Base-by-base conservation (phyloP, 2,888 invertebrate species). In the Thera obeliscata region DNA sequence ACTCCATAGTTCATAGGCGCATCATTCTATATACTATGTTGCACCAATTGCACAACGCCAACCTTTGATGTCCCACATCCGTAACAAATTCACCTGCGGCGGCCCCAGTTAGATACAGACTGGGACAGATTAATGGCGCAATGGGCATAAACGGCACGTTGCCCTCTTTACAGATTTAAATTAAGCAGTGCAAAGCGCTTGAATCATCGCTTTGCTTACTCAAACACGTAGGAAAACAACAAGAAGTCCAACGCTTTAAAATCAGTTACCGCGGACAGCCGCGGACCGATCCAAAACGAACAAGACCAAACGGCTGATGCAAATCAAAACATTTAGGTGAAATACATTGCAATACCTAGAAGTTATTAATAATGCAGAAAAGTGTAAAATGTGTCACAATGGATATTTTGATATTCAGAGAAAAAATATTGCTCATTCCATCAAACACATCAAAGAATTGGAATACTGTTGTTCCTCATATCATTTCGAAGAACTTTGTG, bases 121-220 rank as follows among this genome's bases (percentile, higher is more conserved):
- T 65, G 59, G 66, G 11, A 64, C 61, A 67, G 58, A 69, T 64
- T 67, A 67, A 69, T 73, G 69, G 63, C 66, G 72, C 72, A 74
- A 70, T 71, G 60, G 62, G 64, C 66, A 72, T 72, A 69, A 76
- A 76, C 72, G 71, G 74, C 73, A 61, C 78, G 74, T 79, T 82
- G 79, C 79, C 81, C 76, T 76, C 78, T 78, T 79, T 78, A 75
- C 78, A 72, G 75, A 79, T 78, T 82, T 74, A 82, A 84, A 86
- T 83, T 84, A 84, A 82, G 79, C 79, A 71, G 72, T 63, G 75
- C 72, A 70, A 77, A 79, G 71, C 78, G 84, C 81, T 82, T 81
- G 81, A 77, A 78, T 74, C 75, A 73, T 74, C 75, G 84, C 82
- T 88, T 12, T 86, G 84, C 82, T 88, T 87, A 87, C 84, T 87